Evolutionary conservation across 2,797 vertebrate species (phyloP), one percentile per base, ranked within the genome.

Genomic region (Picus viridis): DNA sequence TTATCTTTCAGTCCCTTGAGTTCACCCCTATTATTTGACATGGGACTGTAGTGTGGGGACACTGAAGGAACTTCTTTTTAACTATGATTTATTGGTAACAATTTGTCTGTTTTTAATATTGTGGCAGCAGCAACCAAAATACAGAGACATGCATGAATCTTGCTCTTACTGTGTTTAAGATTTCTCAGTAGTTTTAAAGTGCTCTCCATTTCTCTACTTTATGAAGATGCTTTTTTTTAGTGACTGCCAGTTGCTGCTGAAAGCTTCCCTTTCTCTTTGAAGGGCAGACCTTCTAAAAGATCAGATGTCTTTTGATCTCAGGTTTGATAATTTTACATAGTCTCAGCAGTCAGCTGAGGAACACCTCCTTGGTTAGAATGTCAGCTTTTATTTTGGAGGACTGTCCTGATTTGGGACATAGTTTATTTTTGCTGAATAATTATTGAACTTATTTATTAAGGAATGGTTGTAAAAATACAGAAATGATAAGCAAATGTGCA

Each of bases 221-320:
- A 54, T 64, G 54, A 41, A 71, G 75, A 58, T 56, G 13, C 36
- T 90, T 94, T 81, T 34, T 24, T 78, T 79, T 61, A 85, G 58
- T 86, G 24, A 27, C 30, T 90, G 65, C 81, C 69, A 64, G 27
- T 79, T 92, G 57, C 4, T 2, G 49, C 72, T 86, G 89, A 89
- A 90, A 93, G 62, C 27, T 90, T 93, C 62, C 84, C 65, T 87
- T 92, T 64, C 81, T 71, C 72, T 94, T 79, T 93, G 94, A 93
- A 93, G 65, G 82, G 41, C 41, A 95, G 86, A 92, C 72, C 72
- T 93, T 95, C 92, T 83, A 74, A 92, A 92, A 94, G 58, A 86
- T 84, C 83, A 73, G n/a, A 64, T 93, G 62, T 68, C 19, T 32
- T 92, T 92, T 89, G 84, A 94, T 90, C 72, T 90, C 3, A 6